Conservation (phyloP, 2,797 vertebrate genomes). For the Pangasius macronema region DNA sequence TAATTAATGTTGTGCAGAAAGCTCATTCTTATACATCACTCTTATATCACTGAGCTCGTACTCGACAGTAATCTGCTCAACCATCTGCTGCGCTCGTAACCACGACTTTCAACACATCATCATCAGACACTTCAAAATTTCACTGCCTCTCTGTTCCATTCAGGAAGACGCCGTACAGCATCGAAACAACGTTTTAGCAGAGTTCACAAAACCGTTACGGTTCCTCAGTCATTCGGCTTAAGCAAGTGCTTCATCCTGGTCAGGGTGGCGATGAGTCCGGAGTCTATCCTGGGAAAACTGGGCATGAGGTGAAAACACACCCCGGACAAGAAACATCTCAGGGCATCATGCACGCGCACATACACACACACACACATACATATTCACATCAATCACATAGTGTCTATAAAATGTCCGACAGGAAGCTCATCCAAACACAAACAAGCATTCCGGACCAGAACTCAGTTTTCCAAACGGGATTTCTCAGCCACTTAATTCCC, state of each 20-base stretch:
- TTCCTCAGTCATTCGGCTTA: background rate
- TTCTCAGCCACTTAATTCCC: background rate
- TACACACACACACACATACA: no score
- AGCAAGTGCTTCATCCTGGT: background rate
- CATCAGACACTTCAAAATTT: no score
- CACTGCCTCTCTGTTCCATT: no score
- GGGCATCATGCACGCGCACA: no score
- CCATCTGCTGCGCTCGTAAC: background rate
- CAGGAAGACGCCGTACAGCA: no score
- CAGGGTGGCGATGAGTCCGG: background rate
- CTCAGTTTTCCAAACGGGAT: background rate
- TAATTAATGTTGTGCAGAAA: background rate
- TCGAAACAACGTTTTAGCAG: background rate
- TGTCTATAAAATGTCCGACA: no score
- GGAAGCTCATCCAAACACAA: background rate
- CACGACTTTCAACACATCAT: background rate
- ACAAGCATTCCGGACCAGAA: background rate
- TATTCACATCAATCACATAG: no score
- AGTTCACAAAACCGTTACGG: background rate
- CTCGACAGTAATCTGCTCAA: background rate
- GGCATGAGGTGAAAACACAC: no score
- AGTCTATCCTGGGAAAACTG: background rate
- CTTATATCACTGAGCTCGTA: background rate
- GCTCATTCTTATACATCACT: background rate
- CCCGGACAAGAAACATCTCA: no score